Conservation (phyloP, 2,888 invertebrate genomes). For the Agrotis puta region DNA sequence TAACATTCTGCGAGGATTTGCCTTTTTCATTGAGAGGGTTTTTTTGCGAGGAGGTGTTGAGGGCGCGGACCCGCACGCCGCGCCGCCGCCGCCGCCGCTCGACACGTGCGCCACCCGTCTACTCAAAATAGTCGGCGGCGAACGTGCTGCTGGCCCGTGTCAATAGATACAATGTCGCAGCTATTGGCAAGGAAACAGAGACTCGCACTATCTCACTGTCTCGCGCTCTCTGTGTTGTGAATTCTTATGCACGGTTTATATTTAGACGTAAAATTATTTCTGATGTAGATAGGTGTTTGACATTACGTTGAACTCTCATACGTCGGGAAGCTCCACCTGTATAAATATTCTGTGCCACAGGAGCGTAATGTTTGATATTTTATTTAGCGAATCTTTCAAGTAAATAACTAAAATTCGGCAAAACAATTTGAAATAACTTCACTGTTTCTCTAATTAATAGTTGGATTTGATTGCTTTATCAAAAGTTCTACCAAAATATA, state of each 20-base stretch:
- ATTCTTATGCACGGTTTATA: conserved; percentile 90
- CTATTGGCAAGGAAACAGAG: conserved; percentile 90
- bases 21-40: conserved; percentile 77
- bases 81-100: conserved; percentile 61
- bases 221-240: conserved; percentile 90
- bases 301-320: conserved; percentile 91
- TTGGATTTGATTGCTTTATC: background rate
- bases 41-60: conserved; percentile 63
- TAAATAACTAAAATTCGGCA: conserved; percentile 24
- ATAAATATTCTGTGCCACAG: conserved; percentile 80
- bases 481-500: background rate
- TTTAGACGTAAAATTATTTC: conserved; percentile 90
- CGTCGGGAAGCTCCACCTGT: conserved; percentile 90
- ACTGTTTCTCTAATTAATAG: background rate
- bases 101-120: conserved; percentile 78
- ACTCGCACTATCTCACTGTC: conserved; percentile 91
- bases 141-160: conserved; percentile 84
- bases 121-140: conserved; percentile 84
- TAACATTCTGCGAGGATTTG: conserved; percentile 71
- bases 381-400: conserved; percentile 49
- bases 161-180: conserved; percentile 90
- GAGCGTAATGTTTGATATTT: conserved; percentile 61
- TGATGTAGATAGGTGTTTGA: conserved; percentile 91
- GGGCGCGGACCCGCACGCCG: conserved; percentile 61
- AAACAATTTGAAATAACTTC: background rate